Evolutionary conservation across 1,140 invertebrate species (phyloP), one percentile per base, ranked within the genome.

Genomic region (Pseudomyrmex flavicornis): DNA sequence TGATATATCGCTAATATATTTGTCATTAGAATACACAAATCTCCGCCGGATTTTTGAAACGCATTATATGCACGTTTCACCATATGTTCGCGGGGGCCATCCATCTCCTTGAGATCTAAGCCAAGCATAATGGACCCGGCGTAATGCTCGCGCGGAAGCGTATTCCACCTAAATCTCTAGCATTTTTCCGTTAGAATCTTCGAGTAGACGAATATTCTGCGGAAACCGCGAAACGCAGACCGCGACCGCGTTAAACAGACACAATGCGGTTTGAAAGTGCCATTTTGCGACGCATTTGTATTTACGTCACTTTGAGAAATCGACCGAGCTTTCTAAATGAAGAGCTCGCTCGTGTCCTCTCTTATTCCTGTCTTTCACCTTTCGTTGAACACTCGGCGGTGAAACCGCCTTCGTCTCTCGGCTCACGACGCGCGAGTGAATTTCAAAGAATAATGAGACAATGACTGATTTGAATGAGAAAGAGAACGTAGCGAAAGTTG

Each of bases 261-360:
- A 66, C 83, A 77, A 77, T 84, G 65, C 65, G 62, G 74, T 80
- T 79, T 35, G 46, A 66, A 77, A 83, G 74, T 83, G 15, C 82
- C 74, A 72, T 84, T 35, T 86, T 86, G 46, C 56, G 70, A 76
- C 68, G 68, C 62, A 74, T 54, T 83, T 35, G 80, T 74, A 66
- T 63, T 80, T 80, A 72, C n/a, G 54, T 80, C 66, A 58, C 76
- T 80, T 80, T 80, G 76, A 80, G 66, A 80, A 80, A 80, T 80
- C 76, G 66, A 80, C 20, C 20, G 54, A 59, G 76, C 76, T 65
- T 59, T 59, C 20, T 50, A 72, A 80, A 80, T 80, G 66, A 80
- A 70, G 15, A 50, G 44, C 15, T 58, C 46, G 48, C 44, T 22
- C 26, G 22, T 62, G 10, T 66, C 15, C 15, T 65, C 62, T 46